Conservation (phyloP, 2,888 invertebrate genomes). For the Steinernema hermaphroditum region DNA sequence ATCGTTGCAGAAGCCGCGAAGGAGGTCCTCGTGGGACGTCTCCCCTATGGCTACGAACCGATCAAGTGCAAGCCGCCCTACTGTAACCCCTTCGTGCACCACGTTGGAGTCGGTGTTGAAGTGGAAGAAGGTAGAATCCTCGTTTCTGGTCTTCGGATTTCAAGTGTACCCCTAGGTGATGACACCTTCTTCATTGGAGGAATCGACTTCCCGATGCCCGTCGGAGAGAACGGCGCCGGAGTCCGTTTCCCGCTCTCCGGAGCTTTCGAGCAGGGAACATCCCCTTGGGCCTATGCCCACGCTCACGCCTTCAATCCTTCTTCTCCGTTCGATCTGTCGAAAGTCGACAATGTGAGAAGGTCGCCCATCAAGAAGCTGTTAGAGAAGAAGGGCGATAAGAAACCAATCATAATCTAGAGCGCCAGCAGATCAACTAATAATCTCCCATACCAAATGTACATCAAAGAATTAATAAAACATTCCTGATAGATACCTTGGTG, state of each 20-base stretch:
- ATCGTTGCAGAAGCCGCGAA: slow-evolving; percentile 53
- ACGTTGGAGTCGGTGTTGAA: slow-evolving; percentile 58
- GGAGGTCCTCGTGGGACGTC: slow-evolving; percentile 55
- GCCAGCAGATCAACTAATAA: too few relatives aligned
- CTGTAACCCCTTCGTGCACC: slow-evolving; percentile 63
- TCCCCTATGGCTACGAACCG: slow-evolving; percentile 63
- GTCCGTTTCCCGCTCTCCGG: slow-evolving; percentile 60
- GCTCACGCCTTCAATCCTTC: slow-evolving; percentile 58
- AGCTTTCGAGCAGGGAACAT: slow-evolving; percentile 59
- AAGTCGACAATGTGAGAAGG: slow-evolving; percentile 28
- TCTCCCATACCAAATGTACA: too few relatives aligned
- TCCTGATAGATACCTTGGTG: too few relatives aligned
- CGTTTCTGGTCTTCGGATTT: too few relatives aligned
- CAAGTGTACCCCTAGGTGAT: slow-evolving; percentile 45
- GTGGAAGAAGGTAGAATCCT: slow-evolving; percentile 48
- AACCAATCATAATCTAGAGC: too few relatives aligned
- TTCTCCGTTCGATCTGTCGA: slow-evolving; percentile 54
- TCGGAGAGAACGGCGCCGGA: slow-evolving; percentile 58
- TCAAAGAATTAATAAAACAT: too few relatives aligned
- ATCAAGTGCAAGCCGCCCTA: slow-evolving; percentile 63
- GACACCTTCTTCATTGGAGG: slow-evolving; percentile 61
- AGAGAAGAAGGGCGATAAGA: too few relatives aligned
- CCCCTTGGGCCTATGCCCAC: slow-evolving; percentile 60
- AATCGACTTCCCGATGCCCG: slow-evolving; percentile 60
- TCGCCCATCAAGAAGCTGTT: slow-evolving; percentile 5